Percentiles rank a stretch among this genome's conserved stretches.
Conservation (phyloP, 2,888 invertebrate genomes). For the Leucophenga montana region DNA sequence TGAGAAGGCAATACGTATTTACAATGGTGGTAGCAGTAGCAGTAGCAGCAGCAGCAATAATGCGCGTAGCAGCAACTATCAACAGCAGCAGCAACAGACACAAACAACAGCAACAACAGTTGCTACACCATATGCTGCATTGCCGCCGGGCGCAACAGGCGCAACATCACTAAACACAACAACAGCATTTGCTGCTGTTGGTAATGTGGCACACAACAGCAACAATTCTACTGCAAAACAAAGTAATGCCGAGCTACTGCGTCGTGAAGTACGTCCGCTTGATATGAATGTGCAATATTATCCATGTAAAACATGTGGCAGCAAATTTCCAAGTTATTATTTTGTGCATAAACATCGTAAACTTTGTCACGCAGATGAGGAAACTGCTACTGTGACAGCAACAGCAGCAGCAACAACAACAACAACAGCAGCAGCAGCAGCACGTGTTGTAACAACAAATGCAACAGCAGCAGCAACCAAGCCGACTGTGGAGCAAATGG, state of each 20-base stretch:
- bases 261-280: conserved; percentile 78
- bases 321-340: conserved; percentile 93
- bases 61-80: conserved; percentile 15
- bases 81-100: conserved; percentile 3
- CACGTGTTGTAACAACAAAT: neutral
- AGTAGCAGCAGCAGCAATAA: conserved; percentile 16
- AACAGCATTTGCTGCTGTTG: no score
- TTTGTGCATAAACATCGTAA: conserved; percentile 94
- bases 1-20: neutral
- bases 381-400: conserved; percentile 48
- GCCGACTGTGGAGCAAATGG: neutral
- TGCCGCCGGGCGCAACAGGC: conserved; percentile 28
- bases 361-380: conserved; percentile 81
- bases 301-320: conserved; percentile 93
- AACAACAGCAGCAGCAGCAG: conserved; percentile 23
- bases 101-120: neutral
- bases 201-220: no score
- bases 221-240: conserved; percentile 33
- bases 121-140: conserved; percentile 19
- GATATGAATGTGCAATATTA: conserved; percentile 91
- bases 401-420: conserved; percentile 20
- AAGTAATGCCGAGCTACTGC: conserved; percentile 53
- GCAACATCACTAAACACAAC: conserved; percentile 16
- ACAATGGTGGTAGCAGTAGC: conserved; percentile 16
- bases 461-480: neutral